These are phyloP conservation scores for Apistogramma diplotaenia DNA, from an alignment of 2,113 vertebrate species.

Conservation along the genomic window DNA sequence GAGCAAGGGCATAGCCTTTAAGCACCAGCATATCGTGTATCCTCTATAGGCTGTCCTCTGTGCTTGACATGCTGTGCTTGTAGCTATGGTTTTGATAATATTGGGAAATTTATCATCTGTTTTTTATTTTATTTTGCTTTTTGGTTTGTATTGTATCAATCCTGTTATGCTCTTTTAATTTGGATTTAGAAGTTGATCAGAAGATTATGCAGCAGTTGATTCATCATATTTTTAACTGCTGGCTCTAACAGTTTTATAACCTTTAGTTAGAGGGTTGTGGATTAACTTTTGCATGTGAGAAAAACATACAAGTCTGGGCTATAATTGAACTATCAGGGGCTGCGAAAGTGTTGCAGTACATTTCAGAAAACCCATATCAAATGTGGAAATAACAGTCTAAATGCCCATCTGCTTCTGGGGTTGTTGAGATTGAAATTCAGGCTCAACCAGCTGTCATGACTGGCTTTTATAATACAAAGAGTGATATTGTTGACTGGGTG, in stretches of 20 bases:
- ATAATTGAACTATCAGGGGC: neutral
- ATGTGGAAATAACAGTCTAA: neutral
- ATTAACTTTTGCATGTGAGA: neutral
- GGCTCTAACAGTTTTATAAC: neutral
- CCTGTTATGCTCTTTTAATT: neutral
- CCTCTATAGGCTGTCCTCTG: neutral
- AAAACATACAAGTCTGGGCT: neutral
- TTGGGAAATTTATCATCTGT: neutral
- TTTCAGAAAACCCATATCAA: neutral
- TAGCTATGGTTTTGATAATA: neutral
- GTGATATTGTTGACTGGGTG: slow-evolving; percentile 25
- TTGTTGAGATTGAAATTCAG: neutral
- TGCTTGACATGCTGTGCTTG: slow-evolving; percentile 16
- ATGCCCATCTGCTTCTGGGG: neutral
- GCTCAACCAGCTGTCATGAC: slow-evolving; percentile 17
- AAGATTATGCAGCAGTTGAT: neutral
- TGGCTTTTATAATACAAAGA: slow-evolving; percentile 21
- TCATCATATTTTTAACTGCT: neutral
- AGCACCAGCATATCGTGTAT: neutral
- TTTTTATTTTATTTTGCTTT: neutral
- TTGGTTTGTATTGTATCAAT: neutral
- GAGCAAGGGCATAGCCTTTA: slow-evolving; percentile 1
- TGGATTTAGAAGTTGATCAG: neutral
- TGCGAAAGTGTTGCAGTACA: neutral
- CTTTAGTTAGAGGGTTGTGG: neutral